Conservation (phyloP, 2,113 vertebrate genomes). For the Cyphotilapia sp. region DNA sequence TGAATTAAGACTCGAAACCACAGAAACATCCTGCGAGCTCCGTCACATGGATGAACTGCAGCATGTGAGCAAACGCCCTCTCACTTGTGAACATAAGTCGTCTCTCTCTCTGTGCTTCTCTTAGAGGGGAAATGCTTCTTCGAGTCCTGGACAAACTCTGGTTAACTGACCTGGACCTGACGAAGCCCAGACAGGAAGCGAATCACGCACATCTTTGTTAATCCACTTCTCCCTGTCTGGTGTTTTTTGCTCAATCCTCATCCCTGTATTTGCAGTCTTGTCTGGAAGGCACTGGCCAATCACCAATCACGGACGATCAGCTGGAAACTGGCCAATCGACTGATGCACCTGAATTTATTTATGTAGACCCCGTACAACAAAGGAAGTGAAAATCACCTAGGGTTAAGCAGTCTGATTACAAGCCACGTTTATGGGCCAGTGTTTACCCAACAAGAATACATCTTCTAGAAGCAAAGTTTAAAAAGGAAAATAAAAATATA, state of each 20-base stretch:
- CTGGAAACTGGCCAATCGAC: neutral
- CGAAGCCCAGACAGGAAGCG: neutral
- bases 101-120: neutral
- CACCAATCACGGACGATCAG: neutral
- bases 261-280: neutral
- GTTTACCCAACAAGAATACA: neutral
- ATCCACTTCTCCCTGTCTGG: neutral
- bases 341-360: neutral
- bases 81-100: neutral
- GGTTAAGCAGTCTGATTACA: neutral
- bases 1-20: neutral
- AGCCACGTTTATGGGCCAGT: neutral
- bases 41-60: slow-evolving; percentile 3
- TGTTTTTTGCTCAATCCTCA: neutral
- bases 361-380: accelerated
- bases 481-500: neutral
- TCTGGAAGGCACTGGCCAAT: neutral
- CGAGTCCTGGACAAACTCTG: neutral
- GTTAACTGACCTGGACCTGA: neutral
- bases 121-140: slow-evolving; percentile 8
- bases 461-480: neutral
- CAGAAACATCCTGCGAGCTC: slow-evolving; percentile 3
- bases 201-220: neutral
- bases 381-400: neutral
- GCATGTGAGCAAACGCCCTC: neutral